Percentiles rank a stretch among this genome's conserved stretches.
phyloP scores from a whole-genome alignment of 2,113 vertebrate genomes.

The Paramisgurnus dabryanus region DNA sequence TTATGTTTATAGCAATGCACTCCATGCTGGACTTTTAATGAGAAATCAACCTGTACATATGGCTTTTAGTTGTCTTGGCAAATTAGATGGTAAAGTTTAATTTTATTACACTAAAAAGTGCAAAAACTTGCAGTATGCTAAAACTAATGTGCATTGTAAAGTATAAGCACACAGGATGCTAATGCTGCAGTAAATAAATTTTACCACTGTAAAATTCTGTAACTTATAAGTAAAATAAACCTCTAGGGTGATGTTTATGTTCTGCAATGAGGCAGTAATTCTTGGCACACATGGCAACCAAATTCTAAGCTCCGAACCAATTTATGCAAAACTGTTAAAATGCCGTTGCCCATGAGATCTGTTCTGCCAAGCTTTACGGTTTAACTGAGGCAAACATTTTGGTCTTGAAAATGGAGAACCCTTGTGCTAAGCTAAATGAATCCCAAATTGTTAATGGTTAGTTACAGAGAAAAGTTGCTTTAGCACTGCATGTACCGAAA shows the following conservation, averaged over 20 bases:
- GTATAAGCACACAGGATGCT: neutral
- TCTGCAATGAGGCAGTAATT: neutral
- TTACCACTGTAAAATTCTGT: constrained; percentile 11
- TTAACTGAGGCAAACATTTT: constrained; percentile 39
- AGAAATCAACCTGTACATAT: no score
- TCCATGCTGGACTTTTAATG: no score
- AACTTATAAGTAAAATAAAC: constrained; percentile 18
- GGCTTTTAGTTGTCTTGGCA: no score
- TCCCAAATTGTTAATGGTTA: neutral
- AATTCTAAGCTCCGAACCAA: constrained; percentile 21
- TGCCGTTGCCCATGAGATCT: constrained; percentile 22
- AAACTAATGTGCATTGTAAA: no score
- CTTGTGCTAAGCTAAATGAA: constrained; percentile 7
- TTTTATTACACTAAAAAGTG: no score
- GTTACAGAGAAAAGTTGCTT: neutral
- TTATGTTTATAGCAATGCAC: no score
- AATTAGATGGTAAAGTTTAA: no score
- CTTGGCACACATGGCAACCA: constrained; percentile 10
- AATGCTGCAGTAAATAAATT: neutral
- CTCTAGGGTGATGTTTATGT: constrained; percentile 14
- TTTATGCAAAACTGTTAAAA: constrained; percentile 41
- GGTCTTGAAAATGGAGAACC: constrained; percentile 19
- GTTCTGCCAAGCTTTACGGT: constrained; percentile 18
- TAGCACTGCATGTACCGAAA: neutral
- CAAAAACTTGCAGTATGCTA: no score